Conservation (phyloP, 2,888 invertebrate genomes). For the Euspilapteryx auroguttella region DNA sequence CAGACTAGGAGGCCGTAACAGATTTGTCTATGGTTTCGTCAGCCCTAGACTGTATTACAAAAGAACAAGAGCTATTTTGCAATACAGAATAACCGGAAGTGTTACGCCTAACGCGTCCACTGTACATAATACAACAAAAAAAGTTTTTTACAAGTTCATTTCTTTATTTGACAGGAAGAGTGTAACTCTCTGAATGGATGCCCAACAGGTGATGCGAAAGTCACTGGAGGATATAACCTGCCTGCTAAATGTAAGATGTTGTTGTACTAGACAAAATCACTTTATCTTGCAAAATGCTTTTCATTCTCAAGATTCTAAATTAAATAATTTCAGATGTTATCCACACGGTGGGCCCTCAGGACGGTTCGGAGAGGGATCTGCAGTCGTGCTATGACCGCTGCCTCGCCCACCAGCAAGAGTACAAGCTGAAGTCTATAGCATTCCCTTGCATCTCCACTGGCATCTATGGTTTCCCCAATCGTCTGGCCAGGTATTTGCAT, state of each 20-base stretch:
- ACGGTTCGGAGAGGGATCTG: conserved; percentile 67
- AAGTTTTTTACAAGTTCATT: too few relatives aligned
- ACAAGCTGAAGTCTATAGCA: conserved; percentile 68
- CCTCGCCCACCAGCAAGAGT: conserved; percentile 56
- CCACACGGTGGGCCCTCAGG: conserved; percentile 86
- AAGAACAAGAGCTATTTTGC: too few relatives aligned
- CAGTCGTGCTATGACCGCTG: conserved; percentile 71
- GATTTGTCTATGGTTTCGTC: too few relatives aligned
- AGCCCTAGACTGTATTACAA: too few relatives aligned
- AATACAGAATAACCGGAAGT: too few relatives aligned
- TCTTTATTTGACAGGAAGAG: conserved; percentile 65
- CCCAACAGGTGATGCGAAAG: conserved; percentile 79
- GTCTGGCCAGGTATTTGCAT: conserved; percentile 75
- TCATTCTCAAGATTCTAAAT: too few relatives aligned
- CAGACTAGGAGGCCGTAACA: too few relatives aligned
- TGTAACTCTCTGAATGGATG: conserved; percentile 75
- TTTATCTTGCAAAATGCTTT: background rate
- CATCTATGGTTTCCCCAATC: conserved; percentile 85
- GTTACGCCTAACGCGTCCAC: too few relatives aligned
- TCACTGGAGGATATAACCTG: conserved; percentile 79
- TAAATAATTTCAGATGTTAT: conserved; percentile 72
- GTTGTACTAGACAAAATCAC: background rate
- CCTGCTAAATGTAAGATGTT: conserved; percentile 77
- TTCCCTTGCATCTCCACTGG: conserved; percentile 93
- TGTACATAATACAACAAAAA: too few relatives aligned